These are phyloP conservation scores for Notolabrus celidotus DNA, from an alignment of 2,797 vertebrate species.

Conservation along the genomic window DNA sequence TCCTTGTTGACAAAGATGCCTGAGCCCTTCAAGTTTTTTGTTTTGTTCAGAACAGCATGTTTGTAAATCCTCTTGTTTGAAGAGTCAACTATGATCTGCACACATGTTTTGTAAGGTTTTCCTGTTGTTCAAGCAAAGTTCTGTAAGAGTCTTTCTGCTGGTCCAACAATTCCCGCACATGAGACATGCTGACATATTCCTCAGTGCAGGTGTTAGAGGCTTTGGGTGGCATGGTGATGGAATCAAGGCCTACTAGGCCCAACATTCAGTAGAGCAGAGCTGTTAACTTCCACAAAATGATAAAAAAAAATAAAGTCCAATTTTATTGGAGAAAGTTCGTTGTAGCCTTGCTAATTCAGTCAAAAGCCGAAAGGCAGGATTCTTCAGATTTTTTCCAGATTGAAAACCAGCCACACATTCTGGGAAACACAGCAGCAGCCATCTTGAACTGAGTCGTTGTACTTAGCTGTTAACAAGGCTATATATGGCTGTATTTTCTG, in stretches of 20 bases:
- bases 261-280: neutral
- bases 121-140: neutral
- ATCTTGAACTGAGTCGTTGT: too few relatives aligned
- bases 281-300: neutral
- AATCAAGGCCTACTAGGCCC: neutral
- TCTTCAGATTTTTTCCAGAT: too few relatives aligned
- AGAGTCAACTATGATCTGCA: constrained; percentile 12
- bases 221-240: neutral
- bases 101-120: constrained; percentile 2
- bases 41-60: neutral
- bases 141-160: neutral
- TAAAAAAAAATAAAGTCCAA: neutral
- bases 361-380: too few relatives aligned
- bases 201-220: neutral
- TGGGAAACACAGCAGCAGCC: too few relatives aligned
- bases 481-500: too few relatives aligned
- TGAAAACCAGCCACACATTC: too few relatives aligned
- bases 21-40: constrained; percentile 1
- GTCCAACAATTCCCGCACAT: neutral
- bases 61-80: constrained; percentile 10
- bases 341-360: too few relatives aligned
- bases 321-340: neutral
- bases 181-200: neutral
- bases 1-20: neutral
- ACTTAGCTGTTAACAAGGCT: too few relatives aligned